These are phyloP conservation scores for Stichodactyla mertensii DNA, from an alignment of 64 coral and sea anemone genomes.

Conservation along the genomic window DNA sequence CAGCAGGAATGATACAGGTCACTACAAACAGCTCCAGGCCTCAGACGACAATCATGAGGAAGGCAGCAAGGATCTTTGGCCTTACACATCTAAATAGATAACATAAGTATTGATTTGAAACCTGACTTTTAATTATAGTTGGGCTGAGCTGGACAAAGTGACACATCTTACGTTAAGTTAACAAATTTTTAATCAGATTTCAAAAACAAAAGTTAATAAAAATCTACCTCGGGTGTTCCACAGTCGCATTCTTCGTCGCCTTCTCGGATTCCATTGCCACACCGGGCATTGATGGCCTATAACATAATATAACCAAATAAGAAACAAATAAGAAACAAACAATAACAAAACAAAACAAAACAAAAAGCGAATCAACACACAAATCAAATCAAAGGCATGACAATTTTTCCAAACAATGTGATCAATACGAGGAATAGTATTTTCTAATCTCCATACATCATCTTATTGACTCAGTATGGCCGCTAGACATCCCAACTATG, in stretches of 20 bases:
- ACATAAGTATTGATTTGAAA: not conserved
- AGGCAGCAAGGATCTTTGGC: constrained; percentile 28
- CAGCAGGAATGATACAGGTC: constrained; percentile 38
- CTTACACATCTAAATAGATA: constrained; percentile 34
- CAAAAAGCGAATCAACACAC: too few species aligned
- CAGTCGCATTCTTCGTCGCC: constrained; percentile 52
- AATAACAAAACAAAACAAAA: too few species aligned
- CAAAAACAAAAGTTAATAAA: not conserved
- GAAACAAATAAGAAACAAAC: too few species aligned
- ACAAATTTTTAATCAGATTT: not conserved
- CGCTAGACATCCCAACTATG: too few species aligned
- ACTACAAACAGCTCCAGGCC: constrained; percentile 29
- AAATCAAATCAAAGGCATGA: too few species aligned
- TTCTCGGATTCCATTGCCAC: constrained; percentile 51
- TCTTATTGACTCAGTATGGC: too few species aligned
- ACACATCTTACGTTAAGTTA: not conserved
- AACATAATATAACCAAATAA: not conserved
- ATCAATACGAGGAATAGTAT: too few species aligned
- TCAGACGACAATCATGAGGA: constrained; percentile 36
- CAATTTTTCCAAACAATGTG: too few species aligned
- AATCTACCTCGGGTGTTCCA: constrained; percentile 46
- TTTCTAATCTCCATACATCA: too few species aligned
- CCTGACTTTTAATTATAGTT: too few species aligned
- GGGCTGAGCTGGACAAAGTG: too few species aligned
- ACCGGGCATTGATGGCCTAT: constrained; percentile 16